Evolutionary conservation across 2,797 vertebrate species (phyloP).

Genomic region (Melanotaenia parkinsoni): DNA sequence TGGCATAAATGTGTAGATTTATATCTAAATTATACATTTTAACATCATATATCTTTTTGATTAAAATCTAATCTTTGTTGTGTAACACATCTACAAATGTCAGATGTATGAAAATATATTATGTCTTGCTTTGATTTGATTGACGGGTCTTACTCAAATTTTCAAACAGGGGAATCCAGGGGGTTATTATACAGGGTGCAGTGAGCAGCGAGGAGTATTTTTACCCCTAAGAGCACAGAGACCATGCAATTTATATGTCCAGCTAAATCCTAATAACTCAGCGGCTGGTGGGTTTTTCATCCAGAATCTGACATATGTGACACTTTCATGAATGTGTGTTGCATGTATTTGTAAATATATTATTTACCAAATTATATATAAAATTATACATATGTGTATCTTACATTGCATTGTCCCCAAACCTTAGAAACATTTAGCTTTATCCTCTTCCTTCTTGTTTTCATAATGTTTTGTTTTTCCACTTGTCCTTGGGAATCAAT

Average conservation of each 20-base stretch:
- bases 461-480: slow-evolving; percentile 30
- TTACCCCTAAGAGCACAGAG: slow-evolving; percentile 61
- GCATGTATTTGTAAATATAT: slow-evolving; percentile 2
- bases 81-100: slow-evolving; percentile 26
- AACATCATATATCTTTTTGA: background rate
- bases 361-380: slow-evolving; percentile 5
- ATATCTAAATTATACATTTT: background rate
- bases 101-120: slow-evolving; percentile 71
- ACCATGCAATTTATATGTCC: slow-evolving; percentile 69
- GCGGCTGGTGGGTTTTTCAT: slow-evolving; percentile 36
- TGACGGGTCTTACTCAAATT: slow-evolving; percentile 66
- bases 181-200: slow-evolving; percentile 65
- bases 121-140: slow-evolving; percentile 67
- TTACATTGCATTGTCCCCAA: slow-evolving; percentile 30
- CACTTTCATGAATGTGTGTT: slow-evolving; percentile 11
- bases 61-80: slow-evolving; percentile 10
- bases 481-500: slow-evolving; percentile 78
- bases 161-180: slow-evolving; percentile 50
- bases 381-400: background rate
- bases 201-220: slow-evolving; percentile 54
- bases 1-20: background rate
- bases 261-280: slow-evolving; percentile 32
- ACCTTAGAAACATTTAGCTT: slow-evolving; percentile 23
- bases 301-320: slow-evolving; percentile 28
- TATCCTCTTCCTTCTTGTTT: slow-evolving; percentile 24